Base-by-base conservation (phyloP, 2,888 invertebrate genomes). In the Xylocampa areola region DNA sequence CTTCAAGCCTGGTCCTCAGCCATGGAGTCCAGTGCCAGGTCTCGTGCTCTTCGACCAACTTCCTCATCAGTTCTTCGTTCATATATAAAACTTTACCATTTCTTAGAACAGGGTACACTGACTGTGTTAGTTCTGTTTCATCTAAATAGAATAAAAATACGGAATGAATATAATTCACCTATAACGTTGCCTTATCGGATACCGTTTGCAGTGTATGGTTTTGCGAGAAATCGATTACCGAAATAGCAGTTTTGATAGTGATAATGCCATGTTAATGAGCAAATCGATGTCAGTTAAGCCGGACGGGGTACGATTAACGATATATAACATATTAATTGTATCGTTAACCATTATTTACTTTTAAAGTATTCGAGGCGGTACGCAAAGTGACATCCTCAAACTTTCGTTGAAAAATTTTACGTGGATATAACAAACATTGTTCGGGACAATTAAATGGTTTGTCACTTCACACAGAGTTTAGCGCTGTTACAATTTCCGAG, bases 11-110 rank as follows among this genome's bases (percentile, higher is more conserved):
- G 1, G 91, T 91, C 6, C 88, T 77, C 27, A 90, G 61, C 91
- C 93, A 94, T 0, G 94, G 94, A n/a, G 80, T 86, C 89, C 90
- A 90, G 63, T 94, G 94, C 93, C 93, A 94, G 1, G 73, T 81
- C 5, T 72, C 79, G 16, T 76, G 64, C 59, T 94, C 92, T 5
- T 82, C 81, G 1, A 77, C 75, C 19, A 94, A 47, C 60, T 81
- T 90, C 44, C 44, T 80, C 73, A 87, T 78, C 23, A 94, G 68
- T 5, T 86, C 80, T 19, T 84, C 83, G 0, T 81, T 79, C 73
- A 92, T 86, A 43, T 76, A 84, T 33, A 90, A 78, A 0, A 80
- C 70, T 40, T 84, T 80, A 27, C 92, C 93, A 85, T 89, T 79
- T 62, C 79, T 79, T 58, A 80, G 32, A 76, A 83, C 25, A 58